Evolutionary conservation across 2,888 invertebrate species (phyloP), one percentile per base, ranked within the genome.

Genomic region (Temnothorax unifasciatus): DNA sequence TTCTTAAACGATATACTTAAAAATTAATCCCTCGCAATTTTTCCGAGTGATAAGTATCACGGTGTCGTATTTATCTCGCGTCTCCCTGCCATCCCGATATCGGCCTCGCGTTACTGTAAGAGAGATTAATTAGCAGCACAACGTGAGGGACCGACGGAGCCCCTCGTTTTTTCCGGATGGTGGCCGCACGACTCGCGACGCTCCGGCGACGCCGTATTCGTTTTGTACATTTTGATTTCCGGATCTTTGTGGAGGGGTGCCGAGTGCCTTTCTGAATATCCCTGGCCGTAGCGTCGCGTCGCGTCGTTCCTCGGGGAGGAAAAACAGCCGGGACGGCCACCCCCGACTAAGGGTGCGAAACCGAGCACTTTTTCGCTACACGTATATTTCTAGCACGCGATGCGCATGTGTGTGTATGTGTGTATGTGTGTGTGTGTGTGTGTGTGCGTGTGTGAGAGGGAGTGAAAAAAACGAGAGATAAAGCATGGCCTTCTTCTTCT

Each of bases 261-360:
- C 64, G 91, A 93, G 93, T 93, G 92, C 92, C 92, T 92, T 93
- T 92, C 87, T 86, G 82, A 89, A 90, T 91, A 88, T 86, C 87
- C 88, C 89, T 87, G 86, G 82, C 85, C 86, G 87, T 81, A 85
- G 85, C 75, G 77, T 83, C 86, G 87, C 85, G 85, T 85, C 87
- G 75, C 87, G 75, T 83, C 61, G 79, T 66, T 63, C 8, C 44
- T 59, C 34, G 34, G 41, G 0, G 13, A 79, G 52, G 54, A 13
- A 29, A 15, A 54, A 4, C 66, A n/a, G 18, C 18, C 21, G 13
- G 5, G 4, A 6, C 34, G 69, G 47, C 47, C 59, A 59, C 47
- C 59, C 59, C n/a, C 38, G 79, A 54, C 18, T 50, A 59, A 73
- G 44, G 44, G 74, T 59, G 59, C 59, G 47, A 4, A 81, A 38